A percentile compares a stretch with the other conserved stretches of the same genome.
These are phyloP conservation scores for Drosophila sturtevanti DNA, from an alignment of 1,140 invertebrate genomes.

Conservation along the genomic window DNA sequence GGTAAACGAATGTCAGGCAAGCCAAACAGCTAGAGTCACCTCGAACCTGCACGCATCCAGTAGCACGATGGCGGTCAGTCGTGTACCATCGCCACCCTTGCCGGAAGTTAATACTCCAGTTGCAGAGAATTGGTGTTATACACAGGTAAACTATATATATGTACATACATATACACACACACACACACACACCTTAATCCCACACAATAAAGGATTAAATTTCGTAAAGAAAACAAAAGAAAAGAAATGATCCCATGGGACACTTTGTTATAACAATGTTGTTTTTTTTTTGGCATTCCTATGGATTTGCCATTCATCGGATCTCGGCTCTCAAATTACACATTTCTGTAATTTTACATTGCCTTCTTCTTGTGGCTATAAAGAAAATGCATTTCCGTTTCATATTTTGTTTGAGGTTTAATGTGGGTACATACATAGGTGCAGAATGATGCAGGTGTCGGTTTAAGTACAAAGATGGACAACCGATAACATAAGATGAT, in stretches of 20 bases:
- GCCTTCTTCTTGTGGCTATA: slow-evolving; percentile 21
- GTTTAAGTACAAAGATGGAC: slow-evolving; percentile 10
- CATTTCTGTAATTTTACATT: slow-evolving; percentile 32
- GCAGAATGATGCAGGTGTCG: slow-evolving; percentile 40
- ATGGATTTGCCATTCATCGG: slow-evolving; percentile 65
- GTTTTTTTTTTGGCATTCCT: slow-evolving; percentile 70
- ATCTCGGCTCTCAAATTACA: slow-evolving; percentile 49
- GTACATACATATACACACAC: too few species aligned
- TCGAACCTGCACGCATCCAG: slow-evolving; percentile 88
- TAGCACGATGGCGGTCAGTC: slow-evolving; percentile 94
- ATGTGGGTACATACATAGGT: background rate
- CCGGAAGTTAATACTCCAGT: slow-evolving; percentile 96
- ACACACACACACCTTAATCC: background rate
- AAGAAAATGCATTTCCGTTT: slow-evolving; percentile 67
- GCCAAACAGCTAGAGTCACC: slow-evolving; percentile 90
- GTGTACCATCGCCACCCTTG: slow-evolving; percentile 94
- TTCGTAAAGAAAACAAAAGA: slow-evolving; percentile 23
- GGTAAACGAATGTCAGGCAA: slow-evolving; percentile 93
- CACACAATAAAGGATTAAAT: slow-evolving; percentile 51
- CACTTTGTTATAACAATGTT: slow-evolving; percentile 22
- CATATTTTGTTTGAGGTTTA: slow-evolving; percentile 2
- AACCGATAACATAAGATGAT: background rate
- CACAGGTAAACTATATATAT: slow-evolving; percentile 92
- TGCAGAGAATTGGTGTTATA: slow-evolving; percentile 98
- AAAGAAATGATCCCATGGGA: background rate